Evolutionary conservation across 37 sponge, comb jelly and placozoan genomes (phyloP).

Genomic region (Spongia lamella): DNA sequence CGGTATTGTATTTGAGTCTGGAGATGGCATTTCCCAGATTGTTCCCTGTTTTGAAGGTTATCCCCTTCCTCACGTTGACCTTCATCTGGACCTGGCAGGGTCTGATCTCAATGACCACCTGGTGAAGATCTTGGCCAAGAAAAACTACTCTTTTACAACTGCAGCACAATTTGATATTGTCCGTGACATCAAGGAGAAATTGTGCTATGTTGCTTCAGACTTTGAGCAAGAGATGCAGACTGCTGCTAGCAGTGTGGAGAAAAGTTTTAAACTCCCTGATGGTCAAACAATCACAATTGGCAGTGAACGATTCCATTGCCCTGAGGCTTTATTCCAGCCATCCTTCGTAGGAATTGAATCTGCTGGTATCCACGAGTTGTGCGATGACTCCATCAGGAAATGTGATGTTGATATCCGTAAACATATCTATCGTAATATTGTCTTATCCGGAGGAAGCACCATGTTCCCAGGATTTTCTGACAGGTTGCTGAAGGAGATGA

Average conservation of each 20-base stretch:
- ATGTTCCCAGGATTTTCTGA: too few species aligned
- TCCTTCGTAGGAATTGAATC: too few species aligned
- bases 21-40: constrained; percentile 1
- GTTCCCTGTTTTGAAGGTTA: constrained; percentile 23
- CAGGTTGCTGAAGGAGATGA: too few species aligned
- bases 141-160: not conserved
- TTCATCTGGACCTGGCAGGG: not conserved
- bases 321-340: constrained; percentile 77
- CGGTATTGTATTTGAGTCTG: constrained; percentile 18
- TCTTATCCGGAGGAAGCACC: too few species aligned
- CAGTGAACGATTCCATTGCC: constrained; percentile 68
- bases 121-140: not conserved
- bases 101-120: constrained; percentile 6
- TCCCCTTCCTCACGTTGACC: not conserved
- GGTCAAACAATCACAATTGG: constrained; percentile 46
- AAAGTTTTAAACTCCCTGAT: too few species aligned
- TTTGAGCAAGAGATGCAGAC: constrained; percentile 3
- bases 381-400: too few species aligned
- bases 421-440: too few species aligned
- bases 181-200: constrained; percentile 17
- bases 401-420: too few species aligned
- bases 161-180: not conserved
- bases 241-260: not conserved
- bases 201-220: constrained; percentile 20
- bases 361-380: too few species aligned